Percentiles rank a stretch among this genome's conserved stretches.
These are phyloP conservation scores for Eidolon helvum DNA, from an alignment of 2,113 vertebrate species.

Conservation along the genomic window DNA sequence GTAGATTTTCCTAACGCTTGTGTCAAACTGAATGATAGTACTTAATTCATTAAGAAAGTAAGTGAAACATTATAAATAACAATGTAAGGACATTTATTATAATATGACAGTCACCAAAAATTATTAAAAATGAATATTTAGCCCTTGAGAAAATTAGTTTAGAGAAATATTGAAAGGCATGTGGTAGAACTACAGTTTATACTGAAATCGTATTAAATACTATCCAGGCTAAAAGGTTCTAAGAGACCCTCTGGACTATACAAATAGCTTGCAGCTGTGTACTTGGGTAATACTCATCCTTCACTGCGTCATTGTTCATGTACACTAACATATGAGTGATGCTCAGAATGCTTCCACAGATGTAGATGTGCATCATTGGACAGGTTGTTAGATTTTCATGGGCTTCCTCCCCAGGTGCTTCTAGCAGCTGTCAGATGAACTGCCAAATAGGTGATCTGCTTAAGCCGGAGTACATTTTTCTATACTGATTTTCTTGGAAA, in stretches of 20 bases:
- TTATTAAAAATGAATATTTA: neutral
- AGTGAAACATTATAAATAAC: neutral
- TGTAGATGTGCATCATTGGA: too few species aligned
- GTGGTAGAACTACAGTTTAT: neutral
- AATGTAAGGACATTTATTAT: rapidly evolving
- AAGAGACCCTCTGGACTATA: neutral
- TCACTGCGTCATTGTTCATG: rapidly evolving
- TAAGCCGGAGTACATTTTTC: neutral
- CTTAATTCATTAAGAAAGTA: neutral
- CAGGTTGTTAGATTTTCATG: neutral
- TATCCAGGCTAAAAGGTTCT: rapidly evolving
- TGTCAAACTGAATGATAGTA: neutral
- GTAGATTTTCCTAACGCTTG: constrained; percentile 63
- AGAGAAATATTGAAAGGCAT: neutral
- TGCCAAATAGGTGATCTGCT: neutral
- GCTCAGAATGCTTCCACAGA: neutral
- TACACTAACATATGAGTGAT: too few species aligned
- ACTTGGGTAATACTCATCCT: rapidly evolving
- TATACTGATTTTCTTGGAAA: too few species aligned
- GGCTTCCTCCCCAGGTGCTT: too few species aligned
- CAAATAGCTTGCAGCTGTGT: too few species aligned
- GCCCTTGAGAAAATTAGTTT: neutral
- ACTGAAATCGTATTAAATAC: neutral
- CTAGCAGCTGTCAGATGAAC: too few species aligned
- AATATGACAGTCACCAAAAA: neutral